A percentile compares a stretch with the other conserved stretches of the same genome.
Conservation (phyloP, 2,888 invertebrate genomes). For the Drepanosiphum platanoidis region DNA sequence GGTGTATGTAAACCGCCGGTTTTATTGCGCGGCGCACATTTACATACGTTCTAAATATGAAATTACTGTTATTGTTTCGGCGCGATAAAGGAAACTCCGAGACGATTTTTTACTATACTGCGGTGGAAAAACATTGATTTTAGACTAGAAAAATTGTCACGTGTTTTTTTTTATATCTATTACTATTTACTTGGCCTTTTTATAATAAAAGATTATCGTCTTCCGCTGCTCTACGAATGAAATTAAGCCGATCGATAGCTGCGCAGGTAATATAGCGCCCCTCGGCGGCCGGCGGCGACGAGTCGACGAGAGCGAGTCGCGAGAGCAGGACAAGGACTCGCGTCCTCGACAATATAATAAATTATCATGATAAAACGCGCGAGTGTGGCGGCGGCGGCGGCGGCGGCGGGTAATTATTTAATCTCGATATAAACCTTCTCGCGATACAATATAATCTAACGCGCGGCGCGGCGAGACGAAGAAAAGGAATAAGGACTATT, state of each 20-base stretch:
- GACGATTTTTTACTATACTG: too few species aligned
- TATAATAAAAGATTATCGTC: too few species aligned
- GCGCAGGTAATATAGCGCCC: too few species aligned
- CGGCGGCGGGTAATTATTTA: constrained; percentile 23
- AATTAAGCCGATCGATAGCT: too few species aligned
- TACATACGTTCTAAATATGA: background rate
- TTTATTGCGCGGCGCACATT: background rate
- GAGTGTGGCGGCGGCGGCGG: background rate
- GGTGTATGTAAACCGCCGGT: background rate
- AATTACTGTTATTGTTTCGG: background rate
- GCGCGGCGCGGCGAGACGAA: background rate
- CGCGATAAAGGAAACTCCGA: background rate
- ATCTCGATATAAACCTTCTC: constrained; percentile 15
- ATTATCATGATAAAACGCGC: background rate
- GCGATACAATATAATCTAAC: background rate
- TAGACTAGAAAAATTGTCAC: too few species aligned
- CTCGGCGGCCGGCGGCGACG: background rate
- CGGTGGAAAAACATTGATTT: too few species aligned
- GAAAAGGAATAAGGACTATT: background rate
- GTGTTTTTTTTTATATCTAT: too few species aligned
- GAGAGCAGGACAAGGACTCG: too few species aligned
- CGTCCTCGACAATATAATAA: too few species aligned
- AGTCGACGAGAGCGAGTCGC: background rate
- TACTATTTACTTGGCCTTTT: too few species aligned
- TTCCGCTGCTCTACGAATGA: too few species aligned